These are phyloP conservation scores for Autographa pulchrina DNA, from an alignment of 2,888 invertebrate species.

Conservation along the genomic window DNA sequence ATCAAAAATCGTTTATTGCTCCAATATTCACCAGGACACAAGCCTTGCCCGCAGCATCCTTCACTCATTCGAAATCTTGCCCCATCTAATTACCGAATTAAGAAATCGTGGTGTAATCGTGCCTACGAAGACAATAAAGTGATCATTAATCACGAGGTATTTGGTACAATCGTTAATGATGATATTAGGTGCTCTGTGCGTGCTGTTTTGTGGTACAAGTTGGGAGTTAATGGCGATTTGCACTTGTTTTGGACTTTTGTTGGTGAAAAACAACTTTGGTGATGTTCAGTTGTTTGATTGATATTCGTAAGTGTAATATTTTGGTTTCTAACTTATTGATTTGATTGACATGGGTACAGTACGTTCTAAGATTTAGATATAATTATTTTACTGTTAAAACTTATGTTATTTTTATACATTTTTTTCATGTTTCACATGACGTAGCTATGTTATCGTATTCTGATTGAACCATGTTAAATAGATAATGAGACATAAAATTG, in stretches of 20 bases:
- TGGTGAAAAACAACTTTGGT: too few species aligned
- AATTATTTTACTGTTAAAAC: too few species aligned
- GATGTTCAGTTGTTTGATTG: too few species aligned
- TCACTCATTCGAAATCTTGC: slow-evolving; percentile 76
- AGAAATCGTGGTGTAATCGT: slow-evolving; percentile 84
- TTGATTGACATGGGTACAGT: too few species aligned
- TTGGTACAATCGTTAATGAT: slow-evolving; percentile 85
- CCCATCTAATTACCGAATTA: slow-evolving; percentile 86
- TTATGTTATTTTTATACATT: too few species aligned
- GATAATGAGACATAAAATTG: too few species aligned
- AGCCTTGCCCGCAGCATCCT: slow-evolving; percentile 58
- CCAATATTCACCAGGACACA: slow-evolving; percentile 22
- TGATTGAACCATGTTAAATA: too few species aligned
- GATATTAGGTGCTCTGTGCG: slow-evolving; percentile 84
- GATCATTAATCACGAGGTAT: slow-evolving; percentile 86
- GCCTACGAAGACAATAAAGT: slow-evolving; percentile 85
- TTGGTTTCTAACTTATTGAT: too few species aligned
- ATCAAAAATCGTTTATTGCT: slow-evolving; percentile 22
- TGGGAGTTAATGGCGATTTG: slow-evolving; percentile 37
- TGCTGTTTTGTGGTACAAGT: slow-evolving; percentile 58
- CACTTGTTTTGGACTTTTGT: neutral
- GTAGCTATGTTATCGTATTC: too few species aligned
- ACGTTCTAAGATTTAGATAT: too few species aligned
- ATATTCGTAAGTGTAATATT: too few species aligned
- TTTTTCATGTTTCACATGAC: too few species aligned